Evolutionary conservation across 2,113 vertebrate genomes (phyloP).

Genomic region (Australoheros scitulus): DNA sequence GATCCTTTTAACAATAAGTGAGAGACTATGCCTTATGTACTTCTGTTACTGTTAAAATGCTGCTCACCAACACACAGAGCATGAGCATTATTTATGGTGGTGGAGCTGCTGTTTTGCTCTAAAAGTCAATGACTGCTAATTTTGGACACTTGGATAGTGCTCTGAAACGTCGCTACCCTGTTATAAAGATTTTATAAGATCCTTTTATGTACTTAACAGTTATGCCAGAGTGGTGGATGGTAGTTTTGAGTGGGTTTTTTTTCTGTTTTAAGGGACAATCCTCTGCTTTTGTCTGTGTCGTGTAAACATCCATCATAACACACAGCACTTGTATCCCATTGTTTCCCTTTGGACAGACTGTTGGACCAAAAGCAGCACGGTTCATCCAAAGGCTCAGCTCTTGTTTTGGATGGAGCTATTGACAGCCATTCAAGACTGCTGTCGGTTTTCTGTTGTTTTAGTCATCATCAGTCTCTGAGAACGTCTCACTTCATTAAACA

Average conservation of each 20-base stretch:
- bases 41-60: not conserved
- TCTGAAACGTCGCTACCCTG: slow-evolving; percentile 11
- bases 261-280: slow-evolving; percentile 7
- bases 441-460: not conserved
- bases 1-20: not conserved
- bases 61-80: not conserved
- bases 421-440: not conserved
- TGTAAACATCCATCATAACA: slow-evolving; percentile 32
- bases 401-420: not conserved
- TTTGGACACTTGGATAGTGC: not conserved
- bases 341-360: slow-evolving; percentile 9
- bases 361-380: slow-evolving; percentile 16
- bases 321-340: not conserved
- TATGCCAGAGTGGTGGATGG: slow-evolving; percentile 2
- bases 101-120: slow-evolving; percentile 8
- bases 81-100: not conserved
- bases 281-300: slow-evolving; percentile 12
- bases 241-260: not conserved
- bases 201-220: slow-evolving; percentile 23
- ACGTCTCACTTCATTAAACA: not conserved
- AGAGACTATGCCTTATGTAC: not conserved
- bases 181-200: slow-evolving; percentile 19
- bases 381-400: not conserved
- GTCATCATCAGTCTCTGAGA: not conserved
- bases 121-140: slow-evolving; percentile 10